Percentiles rank a stretch among this genome's conserved stretches.
These are phyloP conservation scores for Cyclina sinensis DNA, from an alignment of 1,140 invertebrate species.

Conservation along the genomic window DNA sequence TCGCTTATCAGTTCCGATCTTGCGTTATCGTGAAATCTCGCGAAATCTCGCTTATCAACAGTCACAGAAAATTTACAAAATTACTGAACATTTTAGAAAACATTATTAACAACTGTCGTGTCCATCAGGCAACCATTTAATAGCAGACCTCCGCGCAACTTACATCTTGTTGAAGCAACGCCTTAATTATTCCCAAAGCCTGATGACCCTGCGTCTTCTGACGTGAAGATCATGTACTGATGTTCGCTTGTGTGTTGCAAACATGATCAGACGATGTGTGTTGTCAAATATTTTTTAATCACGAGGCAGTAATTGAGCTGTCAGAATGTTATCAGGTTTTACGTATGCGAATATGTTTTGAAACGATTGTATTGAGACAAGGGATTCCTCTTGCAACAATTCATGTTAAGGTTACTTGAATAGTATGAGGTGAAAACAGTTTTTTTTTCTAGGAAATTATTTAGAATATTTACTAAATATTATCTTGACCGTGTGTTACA, in stretches of 20 bases:
- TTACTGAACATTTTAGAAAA: constrained; percentile 62
- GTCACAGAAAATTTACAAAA: constrained; percentile 64
- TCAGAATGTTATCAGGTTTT: not conserved
- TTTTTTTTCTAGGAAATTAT: too few species aligned
- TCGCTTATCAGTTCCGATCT: constrained; percentile 37
- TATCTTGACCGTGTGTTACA: too few species aligned
- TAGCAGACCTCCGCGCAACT: constrained; percentile 33
- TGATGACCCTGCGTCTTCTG: not conserved
- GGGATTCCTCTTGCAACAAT: too few species aligned
- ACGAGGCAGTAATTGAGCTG: constrained; percentile 9
- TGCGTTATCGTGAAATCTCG: constrained; percentile 36
- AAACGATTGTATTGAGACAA: not conserved
- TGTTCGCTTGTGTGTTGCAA: not conserved
- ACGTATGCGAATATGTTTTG: not conserved
- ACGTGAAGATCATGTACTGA: not conserved
- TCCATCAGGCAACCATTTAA: constrained; percentile 38
- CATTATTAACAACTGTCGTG: constrained; percentile 50
- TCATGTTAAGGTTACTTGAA: too few species aligned
- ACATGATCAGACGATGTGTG: not conserved
- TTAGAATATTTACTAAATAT: too few species aligned
- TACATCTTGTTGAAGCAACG: not conserved
- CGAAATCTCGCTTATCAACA: constrained; percentile 51
- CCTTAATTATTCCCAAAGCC: constrained; percentile 21
- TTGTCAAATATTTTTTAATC: constrained; percentile 20
- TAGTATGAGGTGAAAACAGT: too few species aligned